These are phyloP conservation scores for Tapera naevia DNA, from an alignment of 2,797 vertebrate genomes.

Conservation along the genomic window DNA sequence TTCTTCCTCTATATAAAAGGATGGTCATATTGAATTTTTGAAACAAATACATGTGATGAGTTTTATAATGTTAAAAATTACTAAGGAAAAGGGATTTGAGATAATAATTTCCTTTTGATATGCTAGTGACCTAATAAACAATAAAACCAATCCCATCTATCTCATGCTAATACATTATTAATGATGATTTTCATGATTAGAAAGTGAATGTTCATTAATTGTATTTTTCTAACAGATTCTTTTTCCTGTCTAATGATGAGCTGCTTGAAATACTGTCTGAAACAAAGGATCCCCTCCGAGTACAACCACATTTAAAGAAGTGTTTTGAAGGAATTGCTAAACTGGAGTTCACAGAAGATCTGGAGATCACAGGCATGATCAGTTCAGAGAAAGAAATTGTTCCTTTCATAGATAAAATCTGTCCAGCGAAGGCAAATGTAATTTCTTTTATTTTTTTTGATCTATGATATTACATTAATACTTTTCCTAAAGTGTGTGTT, in stretches of 20 bases:
- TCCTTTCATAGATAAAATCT: constrained; percentile 83
- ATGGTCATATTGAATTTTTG: not conserved
- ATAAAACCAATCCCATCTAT: not conserved
- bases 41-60: not conserved
- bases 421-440: constrained; percentile 87
- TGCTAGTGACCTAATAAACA: not conserved
- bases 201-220: not conserved
- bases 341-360: constrained; percentile 83
- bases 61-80: not conserved
- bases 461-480: not conserved
- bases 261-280: constrained; percentile 93
- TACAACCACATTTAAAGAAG: constrained; percentile 93
- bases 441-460: not conserved
- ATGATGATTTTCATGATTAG: not conserved
- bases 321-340: constrained; percentile 94
- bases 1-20: no score
- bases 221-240: constrained; percentile 83
- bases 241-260: constrained; percentile 93
- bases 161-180: not conserved
- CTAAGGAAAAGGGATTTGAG: not conserved
- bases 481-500: not conserved
- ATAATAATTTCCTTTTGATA: not conserved
- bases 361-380: constrained; percentile 89
- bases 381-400: constrained; percentile 91
- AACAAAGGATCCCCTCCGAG: constrained; percentile 91